Evolutionary conservation across 2,888 invertebrate species (phyloP), one percentile per base, ranked within the genome.

Genomic region (Cheilosia pagana): DNA sequence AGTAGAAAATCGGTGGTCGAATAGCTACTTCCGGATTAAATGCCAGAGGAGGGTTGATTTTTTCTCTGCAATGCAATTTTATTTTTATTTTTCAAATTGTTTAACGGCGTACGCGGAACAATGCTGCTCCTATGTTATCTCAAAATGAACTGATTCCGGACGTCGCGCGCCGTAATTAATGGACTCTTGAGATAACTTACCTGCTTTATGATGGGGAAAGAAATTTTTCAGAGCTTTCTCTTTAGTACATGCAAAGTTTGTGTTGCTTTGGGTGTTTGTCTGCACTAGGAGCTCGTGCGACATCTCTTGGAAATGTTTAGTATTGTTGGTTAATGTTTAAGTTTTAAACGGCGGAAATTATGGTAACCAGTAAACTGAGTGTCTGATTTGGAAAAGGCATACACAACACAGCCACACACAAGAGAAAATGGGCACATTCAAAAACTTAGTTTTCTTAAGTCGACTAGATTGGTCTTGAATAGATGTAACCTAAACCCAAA

Each of bases 71-170:
- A 21, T 77, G 31, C 48, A 62, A 35, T 57, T 68, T 55, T 52
- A 48, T 70, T 65, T 48, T 23, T n/a, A 45, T 57, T 35, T 35
- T 35, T 35, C 3, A 35, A 35, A 12, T 16, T 41, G 19, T 35
- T 45, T 19, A 39, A 45, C 50, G 6, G 31, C 7, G n/a, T 21
- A 52, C 52, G 43, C 79, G 70, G 48, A 48, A 48, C 70, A 74
- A 70, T 25, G 43, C 35, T 65, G 31, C 48, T 65, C 14, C 53
- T 10, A 45, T 48, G 70, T 79, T 85, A 85, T 85, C 79, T 85
- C 70, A 59, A 79, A 75, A 53, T 81, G 75, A 63, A 85, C 83
- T 85, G 79, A 85, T 70, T 79, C 75, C 79, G 74, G 83, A 83
- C 79, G 79, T 79, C 59, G 68, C 59, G 68, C 50, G 23, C 74